phyloP scores from a whole-genome alignment of 2,797 vertebrate species.

The Onychomys torridus region DNA sequence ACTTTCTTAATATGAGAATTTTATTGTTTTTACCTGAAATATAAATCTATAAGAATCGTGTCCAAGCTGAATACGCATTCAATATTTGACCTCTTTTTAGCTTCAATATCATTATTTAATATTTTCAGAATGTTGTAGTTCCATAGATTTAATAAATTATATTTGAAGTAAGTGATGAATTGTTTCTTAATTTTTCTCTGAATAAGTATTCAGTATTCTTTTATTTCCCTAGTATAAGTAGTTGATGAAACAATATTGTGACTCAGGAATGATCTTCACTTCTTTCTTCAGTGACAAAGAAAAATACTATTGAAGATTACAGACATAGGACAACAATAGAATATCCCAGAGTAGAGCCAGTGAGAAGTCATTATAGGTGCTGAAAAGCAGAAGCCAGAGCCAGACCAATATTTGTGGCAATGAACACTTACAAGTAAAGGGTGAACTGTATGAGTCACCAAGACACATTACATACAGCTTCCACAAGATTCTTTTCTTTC shows the following conservation, averaged over 20 bases:
- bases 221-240: background rate
- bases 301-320: background rate
- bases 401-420: background rate
- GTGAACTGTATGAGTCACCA: background rate
- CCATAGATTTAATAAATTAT: constrained; percentile 27
- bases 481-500: background rate
- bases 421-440: background rate
- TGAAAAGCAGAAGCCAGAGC: background rate
- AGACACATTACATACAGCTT: background rate
- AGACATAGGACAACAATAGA: background rate
- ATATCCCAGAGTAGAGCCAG: background rate
- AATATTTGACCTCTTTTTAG: background rate
- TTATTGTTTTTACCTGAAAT: constrained; percentile 36
- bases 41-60: background rate
- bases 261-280: background rate
- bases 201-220: constrained; percentile 35
- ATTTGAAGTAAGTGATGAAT: background rate
- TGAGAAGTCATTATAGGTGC: background rate
- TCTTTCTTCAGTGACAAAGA: background rate
- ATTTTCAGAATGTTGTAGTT: background rate
- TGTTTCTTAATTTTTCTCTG: constrained; percentile 5
- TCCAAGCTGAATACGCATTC: background rate
- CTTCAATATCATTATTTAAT: background rate
- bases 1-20: background rate
- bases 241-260: background rate